Evolutionary conservation across 2,113 vertebrate genomes (phyloP).

Genomic region (Pedetes capensis): DNA sequence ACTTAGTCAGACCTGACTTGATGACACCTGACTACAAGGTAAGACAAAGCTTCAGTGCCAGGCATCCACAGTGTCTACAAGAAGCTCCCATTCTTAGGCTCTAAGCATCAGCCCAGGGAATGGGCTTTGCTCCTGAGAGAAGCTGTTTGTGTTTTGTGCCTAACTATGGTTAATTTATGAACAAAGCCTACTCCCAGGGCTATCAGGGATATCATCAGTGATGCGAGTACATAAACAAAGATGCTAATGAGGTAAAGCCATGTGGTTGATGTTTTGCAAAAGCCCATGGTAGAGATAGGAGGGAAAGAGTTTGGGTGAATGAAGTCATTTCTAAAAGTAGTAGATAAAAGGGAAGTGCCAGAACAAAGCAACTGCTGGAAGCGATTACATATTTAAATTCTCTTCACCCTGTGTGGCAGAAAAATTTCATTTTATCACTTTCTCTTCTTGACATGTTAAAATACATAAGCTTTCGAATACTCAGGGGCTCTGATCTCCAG

Average conservation of each 20-base stretch:
- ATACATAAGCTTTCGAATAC: background rate
- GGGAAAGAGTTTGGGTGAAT: constrained; percentile 32
- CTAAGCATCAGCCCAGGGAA: background rate
- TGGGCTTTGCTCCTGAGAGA: constrained; percentile 36
- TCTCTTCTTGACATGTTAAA: constrained; percentile 38
- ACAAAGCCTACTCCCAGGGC: constrained; percentile 55
- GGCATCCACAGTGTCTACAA: background rate
- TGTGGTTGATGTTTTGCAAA: constrained; percentile 47
- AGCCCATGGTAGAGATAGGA: background rate
- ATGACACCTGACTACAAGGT: no score
- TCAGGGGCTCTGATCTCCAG: background rate
- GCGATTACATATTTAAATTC: constrained; percentile 57
- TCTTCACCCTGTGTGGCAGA: constrained; percentile 15
- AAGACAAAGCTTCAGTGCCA: background rate
- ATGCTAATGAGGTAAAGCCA: constrained; percentile 22
- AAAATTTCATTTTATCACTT: constrained; percentile 48
- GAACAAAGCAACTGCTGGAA: constrained; percentile 23
- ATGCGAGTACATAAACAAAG: constrained; percentile 50
- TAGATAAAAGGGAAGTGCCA: background rate
- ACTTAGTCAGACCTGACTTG: no score
- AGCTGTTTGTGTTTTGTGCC: constrained; percentile 61
- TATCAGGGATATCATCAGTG: constrained; percentile 35
- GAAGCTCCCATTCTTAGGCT: background rate
- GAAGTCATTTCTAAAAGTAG: constrained; percentile 57
- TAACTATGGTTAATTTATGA: constrained; percentile 63